Evolutionary conservation across 1,140 invertebrate genomes (phyloP).

Genomic region (Zaprionus lachaisei): DNA sequence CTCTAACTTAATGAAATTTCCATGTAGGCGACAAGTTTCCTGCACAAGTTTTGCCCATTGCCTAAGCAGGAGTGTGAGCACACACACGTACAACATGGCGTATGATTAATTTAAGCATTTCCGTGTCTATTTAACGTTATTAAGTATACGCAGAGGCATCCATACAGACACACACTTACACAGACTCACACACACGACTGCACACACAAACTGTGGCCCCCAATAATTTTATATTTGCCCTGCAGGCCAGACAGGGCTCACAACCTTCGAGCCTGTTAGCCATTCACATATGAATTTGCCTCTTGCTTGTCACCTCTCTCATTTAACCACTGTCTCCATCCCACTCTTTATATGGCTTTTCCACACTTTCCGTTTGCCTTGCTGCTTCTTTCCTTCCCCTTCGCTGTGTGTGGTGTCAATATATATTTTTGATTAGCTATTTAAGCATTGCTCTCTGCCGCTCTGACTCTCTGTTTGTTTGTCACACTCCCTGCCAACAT

Average conservation of each 20-base stretch:
- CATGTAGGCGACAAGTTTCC: slow-evolving; percentile 38
- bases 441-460: slow-evolving; percentile 34
- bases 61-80: neutral
- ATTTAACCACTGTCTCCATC: neutral
- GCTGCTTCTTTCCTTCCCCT: neutral
- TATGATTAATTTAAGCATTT: slow-evolving; percentile 71
- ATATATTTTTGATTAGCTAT: slow-evolving; percentile 80
- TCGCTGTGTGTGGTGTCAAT: slow-evolving; percentile 36
- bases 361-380: too few relatives aligned
- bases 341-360: too few relatives aligned
- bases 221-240: slow-evolving; percentile 23
- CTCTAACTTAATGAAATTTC: slow-evolving; percentile 69
- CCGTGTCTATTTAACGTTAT: slow-evolving; percentile 62
- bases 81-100: slow-evolving; percentile 54
- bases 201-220: neutral
- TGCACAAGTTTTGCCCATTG: slow-evolving; percentile 8
- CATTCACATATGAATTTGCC: slow-evolving; percentile 26
- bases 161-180: neutral
- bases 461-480: slow-evolving; percentile 14
- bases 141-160: slow-evolving; percentile 35
- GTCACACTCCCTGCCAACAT: neutral
- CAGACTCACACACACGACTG: neutral
- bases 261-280: slow-evolving; percentile 14
- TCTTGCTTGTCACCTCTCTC: slow-evolving; percentile 10
- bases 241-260: neutral